These are phyloP conservation scores for Lagodon rhomboides DNA, from an alignment of 2,797 vertebrate genomes.

Conservation along the genomic window DNA sequence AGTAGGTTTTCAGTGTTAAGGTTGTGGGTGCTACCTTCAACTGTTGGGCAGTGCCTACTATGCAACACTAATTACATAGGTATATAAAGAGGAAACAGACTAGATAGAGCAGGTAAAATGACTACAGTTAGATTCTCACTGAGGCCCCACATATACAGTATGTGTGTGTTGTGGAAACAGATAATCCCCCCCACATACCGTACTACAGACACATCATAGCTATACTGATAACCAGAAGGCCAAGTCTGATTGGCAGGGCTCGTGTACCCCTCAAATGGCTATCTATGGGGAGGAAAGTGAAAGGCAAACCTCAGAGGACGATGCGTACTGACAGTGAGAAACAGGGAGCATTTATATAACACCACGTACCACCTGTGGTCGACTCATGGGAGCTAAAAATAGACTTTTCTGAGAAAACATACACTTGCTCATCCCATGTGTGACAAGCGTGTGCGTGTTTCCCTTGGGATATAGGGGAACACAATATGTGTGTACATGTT, in stretches of 20 bases:
- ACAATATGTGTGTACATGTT: slow-evolving; percentile 1
- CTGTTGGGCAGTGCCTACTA: background rate
- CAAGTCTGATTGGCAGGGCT: slow-evolving; percentile 34
- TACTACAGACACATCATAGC: slow-evolving; percentile 28
- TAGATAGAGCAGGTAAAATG: background rate
- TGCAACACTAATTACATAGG: background rate
- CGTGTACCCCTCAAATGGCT: slow-evolving; percentile 38
- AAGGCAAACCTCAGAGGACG: slow-evolving; percentile 43
- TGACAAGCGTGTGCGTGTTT: slow-evolving; percentile 16
- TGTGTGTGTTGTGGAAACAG: slow-evolving; percentile 35
- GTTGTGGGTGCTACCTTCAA: background rate
- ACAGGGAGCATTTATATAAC: slow-evolving; percentile 65
- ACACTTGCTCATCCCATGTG: slow-evolving; percentile 31
- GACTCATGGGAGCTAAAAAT: slow-evolving; percentile 73
- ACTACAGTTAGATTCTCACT: background rate
- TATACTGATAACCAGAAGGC: slow-evolving; percentile 55
- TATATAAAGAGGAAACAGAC: background rate
- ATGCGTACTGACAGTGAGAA: slow-evolving; percentile 48
- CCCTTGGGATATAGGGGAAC: slow-evolving; percentile 1
- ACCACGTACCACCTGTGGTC: slow-evolving; percentile 75
- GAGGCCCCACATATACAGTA: background rate
- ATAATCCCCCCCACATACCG: slow-evolving; percentile 52
- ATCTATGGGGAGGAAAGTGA: slow-evolving; percentile 62
- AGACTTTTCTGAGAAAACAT: slow-evolving; percentile 53
- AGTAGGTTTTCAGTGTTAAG: background rate